These are phyloP conservation scores for Troilus luridus DNA, from an alignment of 2,888 invertebrate genomes.

Conservation along the genomic window DNA sequence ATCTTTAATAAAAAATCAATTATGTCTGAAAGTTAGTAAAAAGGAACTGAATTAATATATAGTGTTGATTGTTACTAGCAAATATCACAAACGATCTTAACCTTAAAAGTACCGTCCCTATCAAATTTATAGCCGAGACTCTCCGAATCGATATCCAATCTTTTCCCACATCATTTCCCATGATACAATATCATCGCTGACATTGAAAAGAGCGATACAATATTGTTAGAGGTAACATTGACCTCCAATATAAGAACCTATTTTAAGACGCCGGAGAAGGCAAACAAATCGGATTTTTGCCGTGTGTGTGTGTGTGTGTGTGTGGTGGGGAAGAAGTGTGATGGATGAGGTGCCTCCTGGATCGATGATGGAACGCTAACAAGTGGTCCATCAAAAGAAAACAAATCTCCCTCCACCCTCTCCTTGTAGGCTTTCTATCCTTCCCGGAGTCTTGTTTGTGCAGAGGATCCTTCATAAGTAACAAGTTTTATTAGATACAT, in stretches of 20 bases:
- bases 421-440: background rate
- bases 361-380: slow-evolving; percentile 23
- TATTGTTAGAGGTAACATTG: slow-evolving; percentile 9
- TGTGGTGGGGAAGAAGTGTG: background rate
- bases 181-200: slow-evolving; percentile 8
- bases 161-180: background rate
- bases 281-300: slow-evolving; percentile 33
- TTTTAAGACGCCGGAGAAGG: background rate
- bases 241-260: slow-evolving; percentile 28
- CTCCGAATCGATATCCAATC: background rate
- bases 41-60: too few relatives aligned
- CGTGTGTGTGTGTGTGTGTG: background rate
- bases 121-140: background rate
- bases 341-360: slow-evolving; percentile 3
- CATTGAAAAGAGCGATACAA: slow-evolving; percentile 13
- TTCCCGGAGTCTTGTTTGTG: background rate
- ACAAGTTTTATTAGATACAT: background rate
- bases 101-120: background rate
- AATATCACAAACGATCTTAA: background rate
- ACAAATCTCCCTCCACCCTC: slow-evolving; percentile 8
- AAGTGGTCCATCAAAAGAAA: slow-evolving; percentile 11
- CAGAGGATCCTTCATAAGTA: background rate
- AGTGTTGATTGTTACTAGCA: background rate
- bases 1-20: too few relatives aligned
- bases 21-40: too few relatives aligned